Evolutionary conservation across 2,113 vertebrate genomes (phyloP).

Genomic region (Chamaetylas fuelleborni): DNA sequence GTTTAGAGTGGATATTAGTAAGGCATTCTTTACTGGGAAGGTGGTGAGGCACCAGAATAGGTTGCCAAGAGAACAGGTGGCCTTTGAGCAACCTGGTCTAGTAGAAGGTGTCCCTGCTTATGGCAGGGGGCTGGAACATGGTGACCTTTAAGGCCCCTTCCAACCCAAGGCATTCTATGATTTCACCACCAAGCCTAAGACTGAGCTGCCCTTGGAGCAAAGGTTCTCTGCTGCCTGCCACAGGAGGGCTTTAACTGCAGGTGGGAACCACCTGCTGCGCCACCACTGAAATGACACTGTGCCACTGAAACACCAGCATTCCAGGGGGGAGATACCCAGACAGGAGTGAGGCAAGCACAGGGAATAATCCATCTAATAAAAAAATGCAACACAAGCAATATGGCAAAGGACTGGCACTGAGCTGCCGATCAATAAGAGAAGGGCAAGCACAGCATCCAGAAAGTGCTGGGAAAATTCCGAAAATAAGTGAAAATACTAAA

Average conservation of each 20-base stretch:
- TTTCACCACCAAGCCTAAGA: not conserved
- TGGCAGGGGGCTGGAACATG: not conserved
- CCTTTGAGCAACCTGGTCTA: not conserved
- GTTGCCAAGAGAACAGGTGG: not conserved
- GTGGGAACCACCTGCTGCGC: not conserved
- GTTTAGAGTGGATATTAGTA: not conserved
- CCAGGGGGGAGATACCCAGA: accelerated
- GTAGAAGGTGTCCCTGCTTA: not conserved
- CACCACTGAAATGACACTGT: accelerated
- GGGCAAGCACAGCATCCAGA: not conserved
- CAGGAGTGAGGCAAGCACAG: not conserved
- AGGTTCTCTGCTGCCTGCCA: not conserved
- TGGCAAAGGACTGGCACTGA: not conserved
- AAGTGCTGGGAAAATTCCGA: no score
- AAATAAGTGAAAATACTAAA: no score
- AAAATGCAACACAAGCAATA: not conserved
- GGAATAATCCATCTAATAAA: not conserved
- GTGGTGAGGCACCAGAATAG: not conserved
- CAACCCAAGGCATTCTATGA: not conserved
- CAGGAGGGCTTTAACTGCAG: not conserved
- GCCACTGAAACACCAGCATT: not conserved
- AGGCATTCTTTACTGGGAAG: not conserved
- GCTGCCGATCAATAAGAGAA: not conserved
- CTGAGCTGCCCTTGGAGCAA: not conserved
- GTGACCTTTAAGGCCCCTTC: not conserved